Evolutionary conservation across 2,113 vertebrate genomes (phyloP).

Genomic region (Gadus chalcogrammus): DNA sequence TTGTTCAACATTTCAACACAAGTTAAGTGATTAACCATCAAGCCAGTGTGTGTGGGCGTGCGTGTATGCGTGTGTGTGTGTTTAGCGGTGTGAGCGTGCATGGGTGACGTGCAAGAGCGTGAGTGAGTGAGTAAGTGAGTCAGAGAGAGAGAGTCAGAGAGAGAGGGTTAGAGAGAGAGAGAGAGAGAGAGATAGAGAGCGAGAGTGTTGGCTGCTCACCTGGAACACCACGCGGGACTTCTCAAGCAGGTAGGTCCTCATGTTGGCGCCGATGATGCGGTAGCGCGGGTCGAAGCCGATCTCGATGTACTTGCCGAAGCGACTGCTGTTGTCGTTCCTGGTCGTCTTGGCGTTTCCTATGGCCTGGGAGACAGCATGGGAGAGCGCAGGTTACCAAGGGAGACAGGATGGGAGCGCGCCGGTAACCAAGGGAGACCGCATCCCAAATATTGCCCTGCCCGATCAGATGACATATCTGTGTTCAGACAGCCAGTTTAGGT

Average conservation of each 20-base stretch:
- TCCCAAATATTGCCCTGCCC: too few species aligned
- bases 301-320: conserved; percentile 98
- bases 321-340: conserved; percentile 98
- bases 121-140: too few species aligned
- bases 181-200: too few species aligned
- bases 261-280: conserved; percentile 95
- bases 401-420: too few species aligned
- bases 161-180: too few species aligned
- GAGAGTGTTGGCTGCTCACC: conserved; percentile 67
- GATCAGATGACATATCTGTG: too few species aligned
- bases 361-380: conserved; percentile 70
- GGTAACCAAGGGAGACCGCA: too few species aligned
- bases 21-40: too few species aligned
- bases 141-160: too few species aligned
- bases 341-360: conserved; percentile 99
- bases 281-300: conserved; percentile 93
- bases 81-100: neutral
- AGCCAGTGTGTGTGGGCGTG: neutral
- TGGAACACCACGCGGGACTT: conserved; percentile 98
- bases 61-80: neutral
- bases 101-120: too few species aligned
- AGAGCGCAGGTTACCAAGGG: neutral
- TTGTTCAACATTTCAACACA: too few species aligned
- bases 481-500: too few species aligned
- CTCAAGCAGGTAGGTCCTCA: conserved; percentile 98